Evolutionary conservation across 2,797 vertebrate genomes (phyloP).

Genomic region (Limnodromus scolopaceus): DNA sequence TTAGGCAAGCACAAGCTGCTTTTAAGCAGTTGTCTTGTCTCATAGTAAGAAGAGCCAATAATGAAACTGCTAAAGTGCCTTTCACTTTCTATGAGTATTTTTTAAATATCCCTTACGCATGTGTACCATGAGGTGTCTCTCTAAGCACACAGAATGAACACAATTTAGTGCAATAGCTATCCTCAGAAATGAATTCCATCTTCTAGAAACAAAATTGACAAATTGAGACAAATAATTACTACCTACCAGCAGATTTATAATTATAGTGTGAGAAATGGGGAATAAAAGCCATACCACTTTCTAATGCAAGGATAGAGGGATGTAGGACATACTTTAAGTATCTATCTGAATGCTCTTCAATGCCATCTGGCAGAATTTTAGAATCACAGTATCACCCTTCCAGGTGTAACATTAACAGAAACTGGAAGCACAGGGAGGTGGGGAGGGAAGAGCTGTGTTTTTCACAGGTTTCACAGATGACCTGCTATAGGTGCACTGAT

Average conservation of each 20-base stretch:
- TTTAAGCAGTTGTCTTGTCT: neutral
- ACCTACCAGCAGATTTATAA: neutral
- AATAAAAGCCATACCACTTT: neutral
- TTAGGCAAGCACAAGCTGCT: neutral
- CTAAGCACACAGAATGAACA: neutral
- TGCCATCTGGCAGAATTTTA: neutral
- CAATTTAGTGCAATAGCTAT: neutral
- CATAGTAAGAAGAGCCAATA: neutral
- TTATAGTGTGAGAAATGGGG: neutral
- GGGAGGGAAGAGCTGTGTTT: neutral
- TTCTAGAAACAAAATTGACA: neutral
- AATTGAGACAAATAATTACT: neutral
- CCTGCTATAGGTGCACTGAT: neutral
- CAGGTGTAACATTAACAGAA: neutral
- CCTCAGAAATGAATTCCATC: neutral
- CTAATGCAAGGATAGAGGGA: neutral
- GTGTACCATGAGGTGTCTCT: rapidly evolving
- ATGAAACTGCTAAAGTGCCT: neutral
- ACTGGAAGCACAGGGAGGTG: neutral
- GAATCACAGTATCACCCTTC: neutral
- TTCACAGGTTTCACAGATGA: neutral
- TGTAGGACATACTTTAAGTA: rapidly evolving
- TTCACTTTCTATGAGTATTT: neutral
- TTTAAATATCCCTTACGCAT: rapidly evolving
- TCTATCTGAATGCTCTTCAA: neutral